Conservation (phyloP, 1,140 invertebrate species). For the Zaprionus nigranus region DNA sequence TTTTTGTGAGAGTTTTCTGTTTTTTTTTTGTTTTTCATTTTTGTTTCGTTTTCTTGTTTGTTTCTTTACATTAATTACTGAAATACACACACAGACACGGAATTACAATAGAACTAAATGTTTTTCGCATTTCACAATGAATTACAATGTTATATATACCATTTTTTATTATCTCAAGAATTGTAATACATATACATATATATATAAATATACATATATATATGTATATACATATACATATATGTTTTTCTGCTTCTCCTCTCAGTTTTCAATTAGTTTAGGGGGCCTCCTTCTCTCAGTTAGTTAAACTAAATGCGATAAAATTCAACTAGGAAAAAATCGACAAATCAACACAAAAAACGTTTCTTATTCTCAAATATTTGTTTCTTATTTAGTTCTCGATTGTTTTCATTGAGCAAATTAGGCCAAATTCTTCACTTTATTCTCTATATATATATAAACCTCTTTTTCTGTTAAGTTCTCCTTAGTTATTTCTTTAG, state of each 20-base stretch:
- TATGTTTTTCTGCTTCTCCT: conserved; percentile 24
- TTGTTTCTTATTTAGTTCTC: conserved; percentile 38
- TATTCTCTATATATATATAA: conserved; percentile 25
- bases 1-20: conserved; percentile 26
- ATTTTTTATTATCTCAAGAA: conserved; percentile 64
- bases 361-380: conserved; percentile 21
- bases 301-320: conserved; percentile 73
- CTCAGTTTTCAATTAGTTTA: conserved; percentile 7
- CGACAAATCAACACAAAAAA: conserved; percentile 7
- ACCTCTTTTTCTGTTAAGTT: conserved; percentile 23
- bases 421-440: conserved; percentile 59
- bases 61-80: conserved; percentile 77
- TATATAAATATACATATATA: not conserved
- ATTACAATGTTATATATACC: conserved; percentile 43
- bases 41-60: conserved; percentile 37
- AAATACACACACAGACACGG: conserved; percentile 82
- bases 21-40: conserved; percentile 63
- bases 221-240: not conserved
- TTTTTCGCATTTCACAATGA: conserved; percentile 59
- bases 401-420: conserved; percentile 62
- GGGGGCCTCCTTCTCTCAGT: conserved; percentile 40
- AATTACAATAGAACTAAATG: conserved; percentile 83
- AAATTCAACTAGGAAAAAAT: conserved; percentile 68
- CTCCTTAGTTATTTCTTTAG: conserved; percentile 17
- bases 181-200: conserved; percentile 56